Base-by-base conservation (phyloP, 1,140 invertebrate genomes). In the Drosophila gunungcola region DNA sequence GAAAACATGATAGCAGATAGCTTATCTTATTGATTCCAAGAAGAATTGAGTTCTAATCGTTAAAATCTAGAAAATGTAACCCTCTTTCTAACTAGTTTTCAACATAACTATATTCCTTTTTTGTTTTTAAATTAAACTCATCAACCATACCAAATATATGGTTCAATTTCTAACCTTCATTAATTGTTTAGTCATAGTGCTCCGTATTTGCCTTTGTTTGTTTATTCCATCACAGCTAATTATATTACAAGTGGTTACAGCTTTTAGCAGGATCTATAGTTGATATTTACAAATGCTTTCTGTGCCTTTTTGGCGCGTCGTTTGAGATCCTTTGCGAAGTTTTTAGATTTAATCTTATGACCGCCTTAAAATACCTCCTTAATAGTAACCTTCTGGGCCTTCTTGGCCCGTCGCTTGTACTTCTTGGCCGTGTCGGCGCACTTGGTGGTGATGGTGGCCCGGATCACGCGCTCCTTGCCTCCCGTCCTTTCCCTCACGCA, bases 381-480 rank as follows among this genome's bases (percentile, higher is more conserved):
- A 7, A 42, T 13, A 4, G 60, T 6, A 13, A 56, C 16, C 51
- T 58, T 55, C 7, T 48, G 45, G 0, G 75, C 83, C 49, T 70
- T 80, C 25, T 73, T 83, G 38, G 75, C 73, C 11, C 89, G 73
- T 7, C 85, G 73, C 57, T 81, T 91, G 52, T 82, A 91, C 93
- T 94, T 94, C 86, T 94, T 95, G 25, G 93, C 93, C 69, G 94
- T 94, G 65, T 94, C 94, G 1, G 93, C 93, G 78, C 94, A 94
- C 85, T 94, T 95, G 0, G 93, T 93, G 21, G 94, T 94, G 21
- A 95, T 95, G 12, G 93, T 80, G 52, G 72, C 72, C 32, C 82
- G 54, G 5, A 93, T 92, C 12, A 82, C 54, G 5, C 89, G 80
- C 64, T 89, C 84, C 27, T 79, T 81, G 21, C 91, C 88, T 0